Base-by-base conservation (phyloP, 2,888 invertebrate genomes). In the Drosophila ezoana region DNA sequence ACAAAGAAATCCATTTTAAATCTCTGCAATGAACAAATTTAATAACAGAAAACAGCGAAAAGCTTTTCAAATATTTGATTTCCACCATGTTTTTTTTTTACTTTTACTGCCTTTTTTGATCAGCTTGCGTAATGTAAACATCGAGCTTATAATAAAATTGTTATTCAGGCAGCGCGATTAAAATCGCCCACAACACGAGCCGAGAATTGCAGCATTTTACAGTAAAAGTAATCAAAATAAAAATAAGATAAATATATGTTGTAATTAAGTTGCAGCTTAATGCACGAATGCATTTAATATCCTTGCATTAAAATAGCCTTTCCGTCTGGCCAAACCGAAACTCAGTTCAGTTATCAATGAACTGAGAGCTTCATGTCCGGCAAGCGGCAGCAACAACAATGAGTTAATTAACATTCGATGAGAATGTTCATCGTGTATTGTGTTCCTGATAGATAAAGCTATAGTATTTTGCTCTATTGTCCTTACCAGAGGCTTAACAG, bases 201-300 rank as follows among this genome's bases (percentile, higher is more conserved):
- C 45, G 28, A 51, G 40, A 40, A 37, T 53, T 32, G 28, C 35
- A 62, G 28, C 35, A 62, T 38, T 44, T 58, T 51, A 14, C 23
- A 37, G 43, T 14, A n/a, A 44, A 33, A 47, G 38, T 23, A 49
- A 18, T 28, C 28, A 28, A 43, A 64, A 71, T 76, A 64, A 40
- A 73, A 74, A 72, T 59, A 28, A 28, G 28, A 28, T n/a, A 41
- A 41, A 23, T 35, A 49, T 62, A 56, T 54, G 40, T 33, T 59
- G 70, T 56, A 77, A 77, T 79, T 65, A 63, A 68, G 76, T 67
- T 74, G 60, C 41, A 67, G 56, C 68, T 80, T 70, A 76, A 80
- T 72, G 71, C 61, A 61, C 64, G 64, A 81, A 45, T 77, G 77
- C 66, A 64, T 59, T 77, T 62, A 79, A 75, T 68, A 73, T 54